These are phyloP conservation scores for Pammene aurita DNA, from an alignment of 2,888 invertebrate genomes.

Conservation along the genomic window DNA sequence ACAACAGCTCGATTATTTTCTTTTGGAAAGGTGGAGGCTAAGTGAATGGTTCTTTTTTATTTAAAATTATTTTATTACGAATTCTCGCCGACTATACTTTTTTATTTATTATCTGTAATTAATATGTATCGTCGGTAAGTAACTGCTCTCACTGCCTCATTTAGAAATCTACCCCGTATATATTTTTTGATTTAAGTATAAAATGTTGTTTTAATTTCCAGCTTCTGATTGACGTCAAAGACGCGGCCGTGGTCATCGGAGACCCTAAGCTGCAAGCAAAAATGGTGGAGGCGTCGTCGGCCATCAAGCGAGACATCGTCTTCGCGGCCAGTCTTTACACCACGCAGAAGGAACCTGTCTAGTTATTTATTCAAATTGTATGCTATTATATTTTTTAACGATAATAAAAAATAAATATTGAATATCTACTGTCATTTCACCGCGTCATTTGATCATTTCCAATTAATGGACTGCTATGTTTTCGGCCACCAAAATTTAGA, in stretches of 20 bases:
- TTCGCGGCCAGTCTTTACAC: conserved; percentile 98
- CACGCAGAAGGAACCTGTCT: conserved; percentile 67
- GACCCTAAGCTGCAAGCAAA: conserved; percentile 95
- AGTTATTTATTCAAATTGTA: conserved; percentile 13
- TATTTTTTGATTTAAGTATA: background rate
- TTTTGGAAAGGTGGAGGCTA: no score
- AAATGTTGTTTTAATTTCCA: conserved; percentile 48
- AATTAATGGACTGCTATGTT: no score
- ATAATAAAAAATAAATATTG: background rate
- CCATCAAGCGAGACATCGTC: conserved; percentile 98
- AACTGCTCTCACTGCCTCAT: background rate
- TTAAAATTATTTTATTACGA: no score
- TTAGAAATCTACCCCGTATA: background rate
- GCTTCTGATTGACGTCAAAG: conserved; percentile 89
- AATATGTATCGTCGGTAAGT: no score
- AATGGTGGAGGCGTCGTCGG: conserved; percentile 96
- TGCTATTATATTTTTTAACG: background rate
- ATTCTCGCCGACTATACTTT: no score
- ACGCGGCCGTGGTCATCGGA: conserved; percentile 96
- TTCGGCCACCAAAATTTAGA: no score
- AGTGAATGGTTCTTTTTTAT: no score
- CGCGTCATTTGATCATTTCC: no score
- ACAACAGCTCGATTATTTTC: no score
- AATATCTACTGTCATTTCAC: background rate
- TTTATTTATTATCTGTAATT: no score